Evolutionary conservation across 2,888 invertebrate species (phyloP), one percentile per base, ranked within the genome.

Genomic region (Chaetogeoica ovagalla): DNA sequence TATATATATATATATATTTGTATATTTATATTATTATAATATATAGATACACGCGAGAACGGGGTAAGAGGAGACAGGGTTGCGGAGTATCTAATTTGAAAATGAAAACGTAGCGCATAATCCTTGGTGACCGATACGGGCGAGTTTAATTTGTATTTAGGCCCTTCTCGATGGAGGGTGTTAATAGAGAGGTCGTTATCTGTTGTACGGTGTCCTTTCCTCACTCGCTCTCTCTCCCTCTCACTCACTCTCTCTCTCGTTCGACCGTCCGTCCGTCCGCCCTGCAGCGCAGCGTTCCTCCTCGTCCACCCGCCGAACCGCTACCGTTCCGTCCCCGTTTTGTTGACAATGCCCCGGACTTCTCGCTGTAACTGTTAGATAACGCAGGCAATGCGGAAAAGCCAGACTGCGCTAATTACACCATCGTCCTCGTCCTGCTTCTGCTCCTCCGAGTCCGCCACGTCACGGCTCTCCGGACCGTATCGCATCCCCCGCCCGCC

Each of bases 111-210:
- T 63, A 69, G 70, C 77, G 77, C 69, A 79, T 79, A 79, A 79
- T 79, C 79, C 79, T 79, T 43, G 79, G 79, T 79, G 79, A 79
- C 79, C 79, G 79, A 79, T 79, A 79, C 79, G 79, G 79, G 79
- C 71, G 70, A 79, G 79, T 79, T 79, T 79, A 79, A 79, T 79
- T 79, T 71, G 79, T 79, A 79, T 79, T 79, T 79, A 79, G 79
- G 70, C 71, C 57, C 79, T 71, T 71, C 79, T 71, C 79, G 79
- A 79, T 63, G 71, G 79, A 79, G 79, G 79, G 79, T 79, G 79
- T 79, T 79, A 79, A 79, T 79, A 79, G 79, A 79, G 79, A 79
- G 79, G 79, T 79, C 79, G 79, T 79, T 79, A 79, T 79, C 79
- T 79, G 79, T 79, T 79, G 79, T 79, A 79, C 57, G 79, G 71